These are phyloP conservation scores for Cheilosia variabilis DNA, from an alignment of 2,888 invertebrate genomes.

Conservation along the genomic window DNA sequence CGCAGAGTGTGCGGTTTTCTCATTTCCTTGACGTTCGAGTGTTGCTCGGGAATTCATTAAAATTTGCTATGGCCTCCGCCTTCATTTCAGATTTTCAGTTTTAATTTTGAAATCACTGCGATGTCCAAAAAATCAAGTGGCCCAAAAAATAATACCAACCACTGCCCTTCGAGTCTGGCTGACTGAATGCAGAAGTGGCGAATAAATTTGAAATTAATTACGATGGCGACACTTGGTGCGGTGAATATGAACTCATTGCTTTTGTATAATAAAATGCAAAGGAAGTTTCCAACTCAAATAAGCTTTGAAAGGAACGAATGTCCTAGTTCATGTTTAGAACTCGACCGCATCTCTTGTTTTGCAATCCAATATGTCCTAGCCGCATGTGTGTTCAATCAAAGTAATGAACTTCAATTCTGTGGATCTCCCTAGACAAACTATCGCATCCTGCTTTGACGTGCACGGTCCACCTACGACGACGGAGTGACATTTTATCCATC, in stretches of 20 bases:
- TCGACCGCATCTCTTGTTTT: constrained; percentile 47
- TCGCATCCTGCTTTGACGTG: constrained; percentile 46
- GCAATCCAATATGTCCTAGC: constrained; percentile 47
- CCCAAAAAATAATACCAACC: too few relatives aligned
- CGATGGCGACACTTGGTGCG: constrained; percentile 35
- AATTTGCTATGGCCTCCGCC: constrained; percentile 53
- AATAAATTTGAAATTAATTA: constrained; percentile 65
- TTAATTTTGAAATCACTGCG: constrained; percentile 65
- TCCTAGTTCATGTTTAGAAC: neutral
- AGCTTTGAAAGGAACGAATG: neutral
- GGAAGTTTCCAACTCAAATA: constrained; percentile 32
- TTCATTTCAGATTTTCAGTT: constrained; percentile 52
- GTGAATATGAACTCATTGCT: constrained; percentile 36
- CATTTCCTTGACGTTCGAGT: constrained; percentile 61
- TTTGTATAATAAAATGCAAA: neutral
- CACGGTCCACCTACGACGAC: constrained; percentile 2
- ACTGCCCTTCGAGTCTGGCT: constrained; percentile 4
- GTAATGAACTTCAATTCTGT: constrained; percentile 70
- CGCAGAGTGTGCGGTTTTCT: constrained; percentile 53
- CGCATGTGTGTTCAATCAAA: constrained; percentile 57
- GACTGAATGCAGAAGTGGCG: neutral
- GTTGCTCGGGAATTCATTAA: constrained; percentile 64
- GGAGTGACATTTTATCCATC: constrained; percentile 30
- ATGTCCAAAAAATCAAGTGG: constrained; percentile 48
- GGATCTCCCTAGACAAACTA: constrained; percentile 43